Evolutionary conservation across 2,888 invertebrate genomes (phyloP), one percentile per base, ranked within the genome.

Genomic region (Drosophila percnosoma): DNA sequence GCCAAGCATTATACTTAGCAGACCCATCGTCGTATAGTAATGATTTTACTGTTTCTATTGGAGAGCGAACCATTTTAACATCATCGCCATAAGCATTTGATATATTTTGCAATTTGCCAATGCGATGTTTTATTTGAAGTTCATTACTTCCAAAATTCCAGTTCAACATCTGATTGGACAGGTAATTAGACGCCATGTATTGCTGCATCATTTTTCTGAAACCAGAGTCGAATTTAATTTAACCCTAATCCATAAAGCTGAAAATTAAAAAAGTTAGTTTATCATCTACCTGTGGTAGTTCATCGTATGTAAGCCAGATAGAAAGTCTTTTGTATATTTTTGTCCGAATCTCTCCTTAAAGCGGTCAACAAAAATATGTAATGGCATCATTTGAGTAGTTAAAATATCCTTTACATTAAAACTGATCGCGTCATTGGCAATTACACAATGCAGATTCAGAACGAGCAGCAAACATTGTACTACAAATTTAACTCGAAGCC

Each of bases 151-250:
- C 27, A 6, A 29, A 13, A 13, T 42, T 64, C 64, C 57, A 55
- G n/a, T 63, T 49, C 7, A 79, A 31, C 55, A 80, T 82, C 15
- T 78, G 64, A 18, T 74, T 68, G 10, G 75, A 63, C 2, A 80
- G 29, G 48, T 80, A 80, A n/a, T 61, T 58, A 8, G 79, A 78
- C 11, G 66, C 79, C 79, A 80, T 78, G 38, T 78, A 80, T 45
- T 78, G 63, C 21, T 78, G 75, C 79, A 82, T 80, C 82, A 82
- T 80, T 55, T 82, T 60, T 51, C 79, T 80, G 31, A 29, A 64
- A 40, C 0, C 13, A 33, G 36, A 40, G 11, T 24, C 8, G 15
- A 10, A 15, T 1, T 52, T 8, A 34, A 40, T n/a, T 13, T 18
- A 2, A n/a, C 4, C 38, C 11, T 2, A 36, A 4, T 15, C 3